phyloP scores from a whole-genome alignment of 1,140 invertebrate species.

The Drosophila sp. region DNA sequence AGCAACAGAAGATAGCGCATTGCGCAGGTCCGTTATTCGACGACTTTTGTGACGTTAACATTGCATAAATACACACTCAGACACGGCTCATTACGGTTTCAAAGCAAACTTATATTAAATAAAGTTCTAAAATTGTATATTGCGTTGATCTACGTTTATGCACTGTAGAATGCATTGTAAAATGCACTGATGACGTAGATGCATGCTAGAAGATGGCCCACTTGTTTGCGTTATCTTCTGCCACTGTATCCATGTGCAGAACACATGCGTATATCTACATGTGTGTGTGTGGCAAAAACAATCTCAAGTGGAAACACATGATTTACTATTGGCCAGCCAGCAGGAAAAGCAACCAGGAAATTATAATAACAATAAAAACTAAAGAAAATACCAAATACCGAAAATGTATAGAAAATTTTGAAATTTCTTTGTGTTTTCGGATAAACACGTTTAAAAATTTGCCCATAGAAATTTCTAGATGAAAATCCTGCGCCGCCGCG shows the following conservation, averaged over 20 bases:
- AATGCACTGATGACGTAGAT: not conserved
- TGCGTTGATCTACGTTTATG: too few relatives aligned
- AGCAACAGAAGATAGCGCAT: constrained; percentile 16
- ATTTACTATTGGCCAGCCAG: constrained; percentile 54
- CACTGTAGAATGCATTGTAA: too few relatives aligned
- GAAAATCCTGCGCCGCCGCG: constrained; percentile 10
- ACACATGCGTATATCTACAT: not conserved
- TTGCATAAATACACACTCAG: too few relatives aligned
- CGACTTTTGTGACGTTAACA: not conserved
- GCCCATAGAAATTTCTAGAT: constrained; percentile 3
- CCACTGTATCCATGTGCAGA: constrained; percentile 11
- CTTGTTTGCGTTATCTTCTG: not conserved
- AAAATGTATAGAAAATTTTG: not conserved
- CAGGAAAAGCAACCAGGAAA: not conserved
- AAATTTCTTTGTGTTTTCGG: not conserved
- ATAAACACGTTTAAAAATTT: not conserved
- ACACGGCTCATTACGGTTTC: too few relatives aligned
- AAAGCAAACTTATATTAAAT: too few relatives aligned
- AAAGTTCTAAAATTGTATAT: too few relatives aligned
- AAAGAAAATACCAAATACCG: not conserved
- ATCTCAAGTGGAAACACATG: constrained; percentile 72
- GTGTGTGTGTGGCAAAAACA: constrained; percentile 28
- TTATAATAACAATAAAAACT: not conserved
- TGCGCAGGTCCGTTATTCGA: constrained; percentile 10
- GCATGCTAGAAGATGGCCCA: not conserved